These are phyloP conservation scores for Bombus sibiricus DNA, from an alignment of 1,140 invertebrate species.

Conservation along the genomic window DNA sequence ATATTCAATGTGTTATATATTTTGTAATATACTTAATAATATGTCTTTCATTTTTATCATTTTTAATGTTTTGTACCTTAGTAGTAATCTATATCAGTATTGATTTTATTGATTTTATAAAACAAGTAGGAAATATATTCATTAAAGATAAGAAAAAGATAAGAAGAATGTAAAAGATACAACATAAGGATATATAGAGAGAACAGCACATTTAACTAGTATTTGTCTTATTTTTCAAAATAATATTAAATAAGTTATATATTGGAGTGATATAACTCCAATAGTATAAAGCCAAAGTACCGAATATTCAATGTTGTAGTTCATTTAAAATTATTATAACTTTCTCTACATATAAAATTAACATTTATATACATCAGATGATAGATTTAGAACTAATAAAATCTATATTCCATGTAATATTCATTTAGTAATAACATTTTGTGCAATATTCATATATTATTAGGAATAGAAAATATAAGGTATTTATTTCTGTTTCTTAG, in stretches of 20 bases:
- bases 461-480: not conserved
- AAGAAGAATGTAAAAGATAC: not conserved
- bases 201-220: not conserved
- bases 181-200: not conserved
- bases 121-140: not conserved
- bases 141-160: not conserved
- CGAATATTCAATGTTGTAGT: not conserved
- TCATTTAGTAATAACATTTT: no score
- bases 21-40: not conserved
- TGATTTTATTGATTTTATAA: not conserved
- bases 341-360: not conserved
- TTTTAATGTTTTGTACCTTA: not conserved
- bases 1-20: not conserved
- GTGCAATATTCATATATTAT: not conserved
- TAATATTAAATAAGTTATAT: not conserved
- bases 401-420: not conserved
- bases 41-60: not conserved
- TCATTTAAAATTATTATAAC: not conserved
- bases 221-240: not conserved
- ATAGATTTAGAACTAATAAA: not conserved
- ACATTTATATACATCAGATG: not conserved
- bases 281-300: not conserved
- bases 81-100: not conserved
- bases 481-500: constrained; percentile 74
- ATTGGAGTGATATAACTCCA: not conserved